Evolutionary conservation across 2,888 invertebrate genomes (phyloP), one percentile per base, ranked within the genome.

Genomic region (Campopleginae sp.): DNA sequence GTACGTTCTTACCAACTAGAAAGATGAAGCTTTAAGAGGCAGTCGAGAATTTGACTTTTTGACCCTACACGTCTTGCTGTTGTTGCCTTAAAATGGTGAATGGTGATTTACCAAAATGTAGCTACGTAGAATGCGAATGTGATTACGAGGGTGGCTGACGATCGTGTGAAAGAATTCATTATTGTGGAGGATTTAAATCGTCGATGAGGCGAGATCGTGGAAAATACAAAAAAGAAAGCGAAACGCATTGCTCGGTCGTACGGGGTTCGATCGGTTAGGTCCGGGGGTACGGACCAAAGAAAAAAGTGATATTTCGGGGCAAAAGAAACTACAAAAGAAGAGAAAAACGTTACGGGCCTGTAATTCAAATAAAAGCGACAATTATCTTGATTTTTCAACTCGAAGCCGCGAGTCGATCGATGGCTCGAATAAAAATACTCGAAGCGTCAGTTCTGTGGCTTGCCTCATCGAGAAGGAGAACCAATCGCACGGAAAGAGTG

Each of bases 211-310:
- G 5, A 4, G 23, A 14, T 19, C 23, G 46, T 8, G 38, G 38
- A n/a, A n/a, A n/a, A 17, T 31, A 51, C 19, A 4, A 10, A 75
- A 68, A 65, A 44, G 12, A 58, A 48, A 48, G 38, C 48, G 19
- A 31, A 66, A 66, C 58, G 48, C 48, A 46, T 71, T 48, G 65
- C 63, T 42, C 72, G 38, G 70, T 82, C 82, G 80, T 85, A 80
- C 76, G 72, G 19, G 71, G 54, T 82, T 77, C 48, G 33, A 46
- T 61, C 71, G 76, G 58, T 82, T 80, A 78, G 80, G 82, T 85
- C 80, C 71, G 61, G 27, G 42, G n/a, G 54, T 27, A 65, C 38
- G 78, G 72, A 78, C 72, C 63, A 78, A 78, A 10, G 27, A 38
- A n/a, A 65, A 65, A 65, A 38, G 38, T 65, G 65, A 65, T 65